A percentile compares a stretch with the other conserved stretches of the same genome.
These are phyloP conservation scores for Archivesica marissinica DNA, from an alignment of 1,140 invertebrate species.

Conservation along the genomic window DNA sequence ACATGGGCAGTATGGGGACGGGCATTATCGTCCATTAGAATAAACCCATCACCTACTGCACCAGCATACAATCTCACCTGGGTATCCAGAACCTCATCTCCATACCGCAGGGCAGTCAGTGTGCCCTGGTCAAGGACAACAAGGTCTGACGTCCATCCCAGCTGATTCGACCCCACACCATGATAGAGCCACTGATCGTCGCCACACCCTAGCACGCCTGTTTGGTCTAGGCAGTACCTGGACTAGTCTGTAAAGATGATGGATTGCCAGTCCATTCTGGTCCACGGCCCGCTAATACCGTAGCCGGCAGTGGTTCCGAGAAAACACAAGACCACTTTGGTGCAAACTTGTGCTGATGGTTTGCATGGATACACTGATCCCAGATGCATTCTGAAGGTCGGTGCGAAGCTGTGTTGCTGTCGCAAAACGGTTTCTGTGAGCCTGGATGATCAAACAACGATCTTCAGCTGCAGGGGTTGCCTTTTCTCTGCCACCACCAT, in stretches of 20 bases:
- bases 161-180: constrained; percentile 17
- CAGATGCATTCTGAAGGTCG: constrained; percentile 2
- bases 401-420: not conserved
- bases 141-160: not conserved
- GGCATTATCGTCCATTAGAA: constrained; percentile 22
- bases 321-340: constrained; percentile 16
- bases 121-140: constrained; percentile 9
- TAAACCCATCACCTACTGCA: constrained; percentile 23
- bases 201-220: constrained; percentile 32
- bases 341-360: constrained; percentile 23
- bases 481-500: too few relatives aligned
- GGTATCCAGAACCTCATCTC: not conserved
- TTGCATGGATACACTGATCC: not conserved
- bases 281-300: not conserved
- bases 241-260: constrained; percentile 51
- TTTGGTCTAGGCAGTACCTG: constrained; percentile 46
- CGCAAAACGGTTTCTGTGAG: not conserved
- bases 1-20: constrained; percentile 2
- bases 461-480: not conserved
- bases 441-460: too few relatives aligned
- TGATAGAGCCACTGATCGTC: constrained; percentile 8
- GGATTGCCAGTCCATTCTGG: not conserved
- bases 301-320: constrained; percentile 6
- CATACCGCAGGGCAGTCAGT: constrained; percentile 12
- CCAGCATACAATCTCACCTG: constrained; percentile 11